Evolutionary conservation across 53 echinoderm and acorn worm species (phyloP).

Genomic region (Crossaster papposus): DNA sequence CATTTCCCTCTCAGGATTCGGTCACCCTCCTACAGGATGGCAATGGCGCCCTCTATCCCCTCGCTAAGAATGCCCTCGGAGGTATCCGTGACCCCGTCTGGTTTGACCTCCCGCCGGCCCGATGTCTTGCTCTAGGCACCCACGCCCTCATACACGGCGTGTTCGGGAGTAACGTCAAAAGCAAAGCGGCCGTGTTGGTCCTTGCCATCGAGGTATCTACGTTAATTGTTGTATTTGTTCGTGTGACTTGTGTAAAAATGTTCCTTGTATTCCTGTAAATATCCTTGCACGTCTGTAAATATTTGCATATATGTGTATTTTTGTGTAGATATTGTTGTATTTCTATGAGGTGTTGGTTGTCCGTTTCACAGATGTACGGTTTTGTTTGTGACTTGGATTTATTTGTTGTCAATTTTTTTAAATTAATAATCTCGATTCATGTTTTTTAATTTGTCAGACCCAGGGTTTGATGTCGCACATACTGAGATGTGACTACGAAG

Average conservation of each 20-base stretch:
- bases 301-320: no score
- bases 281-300: no score
- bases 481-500: constrained; percentile 93
- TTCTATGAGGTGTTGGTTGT: no score
- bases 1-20: constrained; percentile 65
- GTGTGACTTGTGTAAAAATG: no score
- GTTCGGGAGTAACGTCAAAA: constrained; percentile 81
- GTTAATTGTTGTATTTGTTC: no score
- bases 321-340: no score
- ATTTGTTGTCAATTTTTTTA: background rate
- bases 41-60: constrained; percentile 84
- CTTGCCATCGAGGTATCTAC: constrained; percentile 92
- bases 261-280: no score
- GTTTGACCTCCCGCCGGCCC: constrained; percentile 89
- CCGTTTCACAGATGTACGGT: no score
- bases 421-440: background rate
- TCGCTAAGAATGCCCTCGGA: constrained; percentile 81
- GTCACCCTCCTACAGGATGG: constrained; percentile 93
- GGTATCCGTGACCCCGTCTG: constrained; percentile 88
- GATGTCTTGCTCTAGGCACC: constrained; percentile 79
- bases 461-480: constrained; percentile 95
- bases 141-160: constrained; percentile 71
- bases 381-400: no score
- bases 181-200: constrained; percentile 90
- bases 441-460: constrained; percentile 60